Conservation (phyloP, 2,888 invertebrate species). For the Drosophila nr. perissopoda region DNA sequence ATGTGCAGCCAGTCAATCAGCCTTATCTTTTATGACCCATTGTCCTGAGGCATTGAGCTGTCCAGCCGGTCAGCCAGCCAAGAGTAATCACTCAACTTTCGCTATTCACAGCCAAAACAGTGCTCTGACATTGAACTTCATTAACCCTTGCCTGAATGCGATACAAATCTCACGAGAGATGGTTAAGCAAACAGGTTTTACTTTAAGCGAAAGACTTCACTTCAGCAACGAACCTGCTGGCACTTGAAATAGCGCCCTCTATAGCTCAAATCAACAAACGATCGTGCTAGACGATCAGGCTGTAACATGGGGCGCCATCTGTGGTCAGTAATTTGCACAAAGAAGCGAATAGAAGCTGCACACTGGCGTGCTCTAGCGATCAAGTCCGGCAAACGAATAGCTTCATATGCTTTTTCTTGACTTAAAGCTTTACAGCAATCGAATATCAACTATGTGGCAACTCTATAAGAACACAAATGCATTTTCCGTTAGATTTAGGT, state of each 20-base stretch:
- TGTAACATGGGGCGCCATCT: not conserved
- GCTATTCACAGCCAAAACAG: slow-evolving; percentile 25
- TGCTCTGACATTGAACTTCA: slow-evolving; percentile 65
- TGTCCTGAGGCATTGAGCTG: slow-evolving; percentile 22
- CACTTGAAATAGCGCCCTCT: slow-evolving; percentile 21
- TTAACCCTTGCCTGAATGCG: slow-evolving; percentile 37
- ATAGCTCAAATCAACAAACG: not conserved
- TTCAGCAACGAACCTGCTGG: slow-evolving; percentile 58
- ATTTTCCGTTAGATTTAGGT: not conserved
- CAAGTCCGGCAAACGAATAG: not conserved
- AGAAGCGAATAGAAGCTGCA: not conserved
- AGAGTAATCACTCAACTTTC: slow-evolving; percentile 37
- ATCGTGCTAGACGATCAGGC: not conserved
- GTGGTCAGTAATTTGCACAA: not conserved
- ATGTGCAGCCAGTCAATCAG: not conserved
- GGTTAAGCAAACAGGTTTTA: slow-evolving; percentile 40
- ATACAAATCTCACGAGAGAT: slow-evolving; percentile 27
- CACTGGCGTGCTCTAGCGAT: not conserved
- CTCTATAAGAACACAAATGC: not conserved
- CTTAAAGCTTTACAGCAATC: not conserved
- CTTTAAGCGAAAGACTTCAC: slow-evolving; percentile 58
- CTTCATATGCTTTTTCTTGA: not conserved
- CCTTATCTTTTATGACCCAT: slow-evolving; percentile 24
- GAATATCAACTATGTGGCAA: not conserved
- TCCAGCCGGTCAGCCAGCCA: slow-evolving; percentile 1